phyloP scores from a whole-genome alignment of 1,140 invertebrate genomes.

The Bombyx mandarina region DNA sequence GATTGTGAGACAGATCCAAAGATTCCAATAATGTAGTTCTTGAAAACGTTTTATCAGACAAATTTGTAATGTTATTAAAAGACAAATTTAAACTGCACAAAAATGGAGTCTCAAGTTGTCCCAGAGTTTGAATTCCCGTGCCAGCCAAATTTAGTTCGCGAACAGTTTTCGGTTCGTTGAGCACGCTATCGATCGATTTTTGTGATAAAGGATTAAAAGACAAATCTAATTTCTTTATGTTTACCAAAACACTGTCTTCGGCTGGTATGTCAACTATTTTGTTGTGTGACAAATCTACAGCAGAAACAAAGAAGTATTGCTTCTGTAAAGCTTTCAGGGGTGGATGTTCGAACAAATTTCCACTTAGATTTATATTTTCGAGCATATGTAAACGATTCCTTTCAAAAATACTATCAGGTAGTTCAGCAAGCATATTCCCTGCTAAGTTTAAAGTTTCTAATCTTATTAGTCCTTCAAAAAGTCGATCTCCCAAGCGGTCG shows the following conservation, averaged over 20 bases:
- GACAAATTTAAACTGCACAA: slow-evolving; percentile 86
- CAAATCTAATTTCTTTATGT: slow-evolving; percentile 88
- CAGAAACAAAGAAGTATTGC: slow-evolving; percentile 85
- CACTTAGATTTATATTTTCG: slow-evolving; percentile 84
- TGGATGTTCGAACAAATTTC: slow-evolving; percentile 83
- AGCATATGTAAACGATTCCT: slow-evolving; percentile 82
- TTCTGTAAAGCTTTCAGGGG: slow-evolving; percentile 84
- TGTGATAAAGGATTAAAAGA: slow-evolving; percentile 86
- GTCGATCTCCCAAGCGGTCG: slow-evolving; percentile 81
- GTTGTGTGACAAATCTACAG: slow-evolving; percentile 85
- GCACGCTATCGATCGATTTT: slow-evolving; percentile 80
- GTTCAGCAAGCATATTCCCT: slow-evolving; percentile 79
- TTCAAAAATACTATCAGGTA: slow-evolving; percentile 90
- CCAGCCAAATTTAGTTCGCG: slow-evolving; percentile 85
- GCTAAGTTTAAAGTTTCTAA: slow-evolving; percentile 82
- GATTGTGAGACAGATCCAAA: slow-evolving; percentile 84
- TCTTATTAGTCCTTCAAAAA: slow-evolving; percentile 85
- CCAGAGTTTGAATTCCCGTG: slow-evolving; percentile 79
- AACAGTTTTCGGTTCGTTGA: slow-evolving; percentile 91
- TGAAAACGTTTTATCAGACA: slow-evolving; percentile 79
- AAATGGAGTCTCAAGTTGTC: slow-evolving; percentile 88
- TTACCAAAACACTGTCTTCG: slow-evolving; percentile 88
- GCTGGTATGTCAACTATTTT: slow-evolving; percentile 82
- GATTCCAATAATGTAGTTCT: slow-evolving; percentile 83
- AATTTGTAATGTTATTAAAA: slow-evolving; percentile 78